Conservation (phyloP, 1,140 invertebrate genomes). For the Myzus persicae region DNA sequence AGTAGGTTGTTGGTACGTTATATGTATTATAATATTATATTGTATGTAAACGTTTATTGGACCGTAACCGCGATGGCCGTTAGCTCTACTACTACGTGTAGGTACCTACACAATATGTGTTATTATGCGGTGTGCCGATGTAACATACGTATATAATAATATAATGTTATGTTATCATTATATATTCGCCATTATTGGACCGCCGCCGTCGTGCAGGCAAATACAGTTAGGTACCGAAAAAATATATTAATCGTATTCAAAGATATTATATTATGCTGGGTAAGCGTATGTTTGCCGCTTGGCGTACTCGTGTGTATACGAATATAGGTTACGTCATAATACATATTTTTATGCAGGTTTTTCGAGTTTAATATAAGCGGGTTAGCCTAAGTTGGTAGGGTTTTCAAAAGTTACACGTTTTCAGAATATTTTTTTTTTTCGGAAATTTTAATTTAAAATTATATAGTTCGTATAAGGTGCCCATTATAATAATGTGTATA, state of each 20-base stretch:
- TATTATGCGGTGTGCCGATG: neutral
- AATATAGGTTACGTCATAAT: neutral
- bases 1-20: neutral
- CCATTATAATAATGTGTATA: neutral
- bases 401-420: neutral
- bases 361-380: neutral
- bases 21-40: neutral
- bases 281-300: too few species aligned
- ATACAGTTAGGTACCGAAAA: neutral
- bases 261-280: neutral
- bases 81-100: neutral
- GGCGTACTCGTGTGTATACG: too few species aligned
- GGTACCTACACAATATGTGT: neutral
- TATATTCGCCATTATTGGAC: neutral
- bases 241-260: neutral
- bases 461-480: neutral
- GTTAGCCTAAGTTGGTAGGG: neutral
- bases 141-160: too few species aligned
- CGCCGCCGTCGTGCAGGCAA: too few species aligned
- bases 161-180: neutral
- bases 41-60: neutral
- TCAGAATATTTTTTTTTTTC: neutral
- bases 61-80: constrained; percentile 11
- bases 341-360: neutral
- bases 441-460: neutral